Evolutionary conservation across 2,888 invertebrate species (phyloP), one percentile per base, ranked within the genome.

Genomic region (Hanleya hanleyi): DNA sequence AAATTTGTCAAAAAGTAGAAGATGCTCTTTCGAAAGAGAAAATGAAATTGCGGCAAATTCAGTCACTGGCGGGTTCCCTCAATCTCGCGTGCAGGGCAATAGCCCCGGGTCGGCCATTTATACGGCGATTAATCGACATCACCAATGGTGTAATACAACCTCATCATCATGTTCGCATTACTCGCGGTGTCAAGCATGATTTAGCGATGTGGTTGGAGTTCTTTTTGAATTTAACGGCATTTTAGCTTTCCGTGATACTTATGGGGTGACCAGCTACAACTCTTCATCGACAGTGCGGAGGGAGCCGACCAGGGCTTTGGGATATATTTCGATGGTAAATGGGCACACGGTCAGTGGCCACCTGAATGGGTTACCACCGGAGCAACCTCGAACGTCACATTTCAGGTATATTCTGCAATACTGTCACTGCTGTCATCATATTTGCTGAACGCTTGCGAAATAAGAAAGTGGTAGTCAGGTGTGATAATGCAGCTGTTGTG

Each of bases 61-160:
- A n/a, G n/a, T n/a, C n/a, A n/a, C n/a, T n/a, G n/a, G n/a, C n/a
- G n/a, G n/a, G n/a, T n/a, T n/a, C n/a, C n/a, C n/a, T n/a, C n/a
- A n/a, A n/a, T n/a, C n/a, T n/a, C n/a, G 66, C 69, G 12, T 75
- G 75, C 50, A 49, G 75, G 9, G 77, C 73, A 29, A 71, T 73
- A 12, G 15, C 47, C 3, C 70, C 73, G 15, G 70, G 73, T 9
- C 38, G 77, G 22, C 69, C 77, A 33, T 77, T 74, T 38, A 68
- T 68, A 5, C n/a, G 72, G 18, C 6, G 74, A 1, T 70, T 74
- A 18, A 74, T 71, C 15, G 67, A 74, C 38, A 49, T 41, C 9
- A 68, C 47, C 9, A 57, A 65, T 50, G 69, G 69, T 51, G 22
- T 71, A 15, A 51, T 49, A 2, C 41, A 38, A 12, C 68, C 71